phyloP scores from a whole-genome alignment of 92 coral and sea anemone species.

The Epizoanthus stellaris region DNA sequence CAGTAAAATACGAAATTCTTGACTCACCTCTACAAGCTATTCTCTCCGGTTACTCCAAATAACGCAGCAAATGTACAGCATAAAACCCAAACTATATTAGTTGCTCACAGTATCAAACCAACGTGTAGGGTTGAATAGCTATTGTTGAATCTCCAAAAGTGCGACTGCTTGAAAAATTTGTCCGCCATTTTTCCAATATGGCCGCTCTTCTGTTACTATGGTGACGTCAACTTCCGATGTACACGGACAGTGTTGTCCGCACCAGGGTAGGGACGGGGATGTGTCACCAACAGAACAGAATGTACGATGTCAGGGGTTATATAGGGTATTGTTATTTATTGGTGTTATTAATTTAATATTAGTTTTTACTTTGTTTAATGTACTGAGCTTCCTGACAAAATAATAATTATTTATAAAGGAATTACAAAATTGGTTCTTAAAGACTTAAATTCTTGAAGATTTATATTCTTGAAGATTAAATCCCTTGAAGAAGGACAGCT shows the following conservation, averaged over 20 bases:
- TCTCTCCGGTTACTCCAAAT: not conserved
- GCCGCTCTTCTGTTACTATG: constrained; percentile 79
- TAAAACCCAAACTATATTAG: not conserved
- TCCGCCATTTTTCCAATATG: constrained; percentile 65
- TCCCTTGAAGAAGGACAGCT: no score
- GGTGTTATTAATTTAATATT: no score
- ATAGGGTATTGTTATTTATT: no score
- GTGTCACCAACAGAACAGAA: no score
- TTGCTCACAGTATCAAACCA: not conserved
- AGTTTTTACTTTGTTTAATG: no score
- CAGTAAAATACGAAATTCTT: not conserved
- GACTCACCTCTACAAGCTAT: constrained; percentile 12
- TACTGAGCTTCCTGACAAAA: no score
- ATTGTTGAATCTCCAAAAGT: constrained; percentile 20
- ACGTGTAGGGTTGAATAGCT: not conserved
- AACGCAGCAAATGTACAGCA: not conserved
- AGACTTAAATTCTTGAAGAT: no score
- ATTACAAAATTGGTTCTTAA: no score
- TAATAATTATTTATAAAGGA: no score
- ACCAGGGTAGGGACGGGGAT: constrained; percentile 8
- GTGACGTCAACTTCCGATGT: constrained; percentile 65
- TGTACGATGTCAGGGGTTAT: no score
- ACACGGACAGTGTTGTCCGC: not conserved
- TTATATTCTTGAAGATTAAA: no score
- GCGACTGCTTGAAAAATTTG: constrained; percentile 35